phyloP scores from a whole-genome alignment of 2,888 invertebrate genomes.

The Lumbricus terrestris region DNA sequence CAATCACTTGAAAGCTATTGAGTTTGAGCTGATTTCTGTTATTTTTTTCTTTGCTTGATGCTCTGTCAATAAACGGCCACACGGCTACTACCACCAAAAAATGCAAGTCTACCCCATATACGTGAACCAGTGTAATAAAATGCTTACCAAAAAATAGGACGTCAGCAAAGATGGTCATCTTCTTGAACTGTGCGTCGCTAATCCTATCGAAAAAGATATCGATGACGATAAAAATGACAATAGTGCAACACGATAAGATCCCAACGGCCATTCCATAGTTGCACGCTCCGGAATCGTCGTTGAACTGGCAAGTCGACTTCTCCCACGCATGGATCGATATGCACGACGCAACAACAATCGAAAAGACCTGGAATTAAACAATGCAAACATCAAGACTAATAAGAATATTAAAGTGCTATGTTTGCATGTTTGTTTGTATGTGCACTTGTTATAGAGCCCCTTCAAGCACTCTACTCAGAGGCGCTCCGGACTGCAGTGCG shows the following conservation, averaged over 20 bases:
- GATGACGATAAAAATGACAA: neutral
- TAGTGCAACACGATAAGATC: neutral
- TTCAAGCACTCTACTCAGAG: too few relatives aligned
- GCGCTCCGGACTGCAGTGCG: too few relatives aligned
- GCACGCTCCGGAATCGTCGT: neutral
- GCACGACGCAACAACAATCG: conserved; percentile 3
- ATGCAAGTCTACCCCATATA: too few relatives aligned
- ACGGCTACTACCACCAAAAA: too few relatives aligned
- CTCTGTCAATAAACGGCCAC: too few relatives aligned
- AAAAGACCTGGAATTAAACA: neutral
- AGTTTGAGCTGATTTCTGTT: too few relatives aligned
- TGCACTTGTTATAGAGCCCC: too few relatives aligned
- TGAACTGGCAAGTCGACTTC: neutral
- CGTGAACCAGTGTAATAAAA: neutral
- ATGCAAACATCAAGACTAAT: neutral
- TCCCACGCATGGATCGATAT: neutral
- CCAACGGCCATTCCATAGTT: neutral
- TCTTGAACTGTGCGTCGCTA: neutral
- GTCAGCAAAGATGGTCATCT: conserved; percentile 5
- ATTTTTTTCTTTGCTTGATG: too few relatives aligned
- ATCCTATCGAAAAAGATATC: neutral
- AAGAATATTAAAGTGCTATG: too few relatives aligned
- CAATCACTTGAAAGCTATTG: too few relatives aligned
- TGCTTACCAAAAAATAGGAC: neutral
- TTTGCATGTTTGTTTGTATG: too few relatives aligned